Evolutionary conservation across 2,888 invertebrate genomes (phyloP), one percentile per base, ranked within the genome.

Genomic region (Blomia tropicalis): DNA sequence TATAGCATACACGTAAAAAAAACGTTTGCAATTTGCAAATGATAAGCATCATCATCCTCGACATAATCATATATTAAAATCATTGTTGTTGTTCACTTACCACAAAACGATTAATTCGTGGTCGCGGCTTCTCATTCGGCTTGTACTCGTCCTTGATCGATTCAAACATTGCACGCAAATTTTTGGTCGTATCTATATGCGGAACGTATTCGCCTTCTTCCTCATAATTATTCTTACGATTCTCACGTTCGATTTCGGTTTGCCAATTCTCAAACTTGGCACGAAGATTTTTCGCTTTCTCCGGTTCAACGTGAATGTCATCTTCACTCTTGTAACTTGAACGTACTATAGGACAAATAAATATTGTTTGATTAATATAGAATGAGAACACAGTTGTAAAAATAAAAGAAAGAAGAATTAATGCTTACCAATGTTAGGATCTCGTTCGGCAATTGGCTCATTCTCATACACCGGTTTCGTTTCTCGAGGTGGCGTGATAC

Each of bases 51-150:
- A n/a, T n/a, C n/a, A n/a, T n/a, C n/a, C n/a, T n/a, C n/a, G n/a
- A n/a, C n/a, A n/a, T n/a, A n/a, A n/a, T n/a, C n/a, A n/a, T n/a
- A n/a, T n/a, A n/a, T n/a, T n/a, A n/a, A n/a, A n/a, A n/a, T n/a
- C n/a, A n/a, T n/a, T n/a, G n/a, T n/a, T n/a, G n/a, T n/a, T n/a
- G n/a, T 58, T 25, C 19, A 81, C 87, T 84, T 75, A 89, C 89
- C 82, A 90, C 87, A 80, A 90, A 90, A 79, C 90, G 79, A 74
- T 89, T 87, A 69, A 90, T 87, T 80, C 84, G 85, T 65, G 81
- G 79, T 66, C 69, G 67, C 29, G 70, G 66, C 58, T 76, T 76
- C 65, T 78, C 77, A 63, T 75, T 74, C 29, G 79, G 75, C 66
- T 75, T 75, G 25, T 69, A 67, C 43, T 72, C 71, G 58, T 75